These are phyloP conservation scores for Elaphurus davidianus DNA, from an alignment of 2,113 vertebrate genomes.

Conservation along the genomic window DNA sequence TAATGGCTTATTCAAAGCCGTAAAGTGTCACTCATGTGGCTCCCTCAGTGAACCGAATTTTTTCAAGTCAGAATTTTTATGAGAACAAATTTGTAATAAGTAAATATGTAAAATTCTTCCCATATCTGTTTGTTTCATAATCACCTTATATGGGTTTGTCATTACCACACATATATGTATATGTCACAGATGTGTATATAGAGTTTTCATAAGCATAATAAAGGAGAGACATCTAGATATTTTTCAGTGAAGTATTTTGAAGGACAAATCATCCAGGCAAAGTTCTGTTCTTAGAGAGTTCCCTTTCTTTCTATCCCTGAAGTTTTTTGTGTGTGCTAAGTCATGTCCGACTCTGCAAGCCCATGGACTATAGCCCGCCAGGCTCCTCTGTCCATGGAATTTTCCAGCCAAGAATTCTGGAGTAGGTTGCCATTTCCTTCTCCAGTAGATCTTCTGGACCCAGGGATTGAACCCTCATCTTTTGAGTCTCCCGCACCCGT, in stretches of 20 bases:
- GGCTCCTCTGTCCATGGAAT: neutral
- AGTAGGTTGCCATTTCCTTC: neutral
- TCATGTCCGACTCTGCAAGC: neutral
- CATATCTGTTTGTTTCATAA: neutral
- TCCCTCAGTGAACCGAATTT: neutral
- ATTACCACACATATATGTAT: neutral
- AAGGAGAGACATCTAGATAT: neutral
- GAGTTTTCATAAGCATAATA: neutral
- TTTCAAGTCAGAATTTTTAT: neutral
- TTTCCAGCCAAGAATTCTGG: neutral
- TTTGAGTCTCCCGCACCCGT: neutral
- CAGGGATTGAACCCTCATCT: neutral
- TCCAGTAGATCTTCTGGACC: neutral
- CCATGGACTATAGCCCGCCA: neutral
- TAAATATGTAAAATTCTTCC: neutral
- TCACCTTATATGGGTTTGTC: neutral
- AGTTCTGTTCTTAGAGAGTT: neutral
- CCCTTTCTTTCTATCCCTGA: neutral
- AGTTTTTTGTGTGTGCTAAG: neutral
- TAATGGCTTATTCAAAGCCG: neutral
- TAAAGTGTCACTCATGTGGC: neutral
- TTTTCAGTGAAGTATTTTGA: neutral
- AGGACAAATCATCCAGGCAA: neutral
- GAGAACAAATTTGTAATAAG: neutral
- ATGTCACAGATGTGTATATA: neutral